phyloP scores from a whole-genome alignment of 2,797 vertebrate species.

The Schizopygopsis pylzovi region DNA sequence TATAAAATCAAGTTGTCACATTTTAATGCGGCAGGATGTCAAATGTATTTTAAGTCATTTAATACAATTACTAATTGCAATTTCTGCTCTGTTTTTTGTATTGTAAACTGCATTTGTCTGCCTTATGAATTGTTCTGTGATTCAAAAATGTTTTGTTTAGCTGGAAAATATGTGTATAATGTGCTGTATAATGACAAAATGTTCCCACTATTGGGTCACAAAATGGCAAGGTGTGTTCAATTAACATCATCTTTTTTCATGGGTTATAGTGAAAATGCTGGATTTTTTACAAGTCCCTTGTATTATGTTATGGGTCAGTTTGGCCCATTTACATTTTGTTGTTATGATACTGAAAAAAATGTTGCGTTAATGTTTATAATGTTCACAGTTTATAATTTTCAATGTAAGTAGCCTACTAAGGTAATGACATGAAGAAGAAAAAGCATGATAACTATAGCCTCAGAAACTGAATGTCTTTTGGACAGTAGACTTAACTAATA shows the following conservation, averaged over 20 bases:
- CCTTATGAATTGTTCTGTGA: not conserved
- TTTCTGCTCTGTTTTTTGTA: not conserved
- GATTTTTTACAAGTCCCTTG: not conserved
- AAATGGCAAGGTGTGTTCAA: not conserved
- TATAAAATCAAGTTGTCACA: not conserved
- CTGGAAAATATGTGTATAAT: not conserved
- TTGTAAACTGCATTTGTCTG: not conserved
- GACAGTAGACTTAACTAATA: not conserved
- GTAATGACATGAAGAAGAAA: not conserved
- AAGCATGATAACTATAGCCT: not conserved
- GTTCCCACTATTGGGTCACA: not conserved
- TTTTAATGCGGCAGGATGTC: not conserved
- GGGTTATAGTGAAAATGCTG: not conserved
- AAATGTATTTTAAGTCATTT: not conserved
- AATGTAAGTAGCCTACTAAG: too few relatives aligned
- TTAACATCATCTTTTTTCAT: not conserved
- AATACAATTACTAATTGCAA: not conserved
- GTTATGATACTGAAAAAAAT: not conserved
- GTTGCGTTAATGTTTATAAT: not conserved
- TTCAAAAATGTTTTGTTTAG: not conserved
- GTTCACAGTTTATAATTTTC: not conserved
- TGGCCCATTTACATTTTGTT: not conserved
- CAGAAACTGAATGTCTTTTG: not conserved
- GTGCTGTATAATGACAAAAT: not conserved
- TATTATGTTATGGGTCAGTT: not conserved